A percentile compares a stretch with the other conserved stretches of the same genome.
Conservation (phyloP, 2,113 vertebrate genomes). For the Coreoperca whiteheadi region DNA sequence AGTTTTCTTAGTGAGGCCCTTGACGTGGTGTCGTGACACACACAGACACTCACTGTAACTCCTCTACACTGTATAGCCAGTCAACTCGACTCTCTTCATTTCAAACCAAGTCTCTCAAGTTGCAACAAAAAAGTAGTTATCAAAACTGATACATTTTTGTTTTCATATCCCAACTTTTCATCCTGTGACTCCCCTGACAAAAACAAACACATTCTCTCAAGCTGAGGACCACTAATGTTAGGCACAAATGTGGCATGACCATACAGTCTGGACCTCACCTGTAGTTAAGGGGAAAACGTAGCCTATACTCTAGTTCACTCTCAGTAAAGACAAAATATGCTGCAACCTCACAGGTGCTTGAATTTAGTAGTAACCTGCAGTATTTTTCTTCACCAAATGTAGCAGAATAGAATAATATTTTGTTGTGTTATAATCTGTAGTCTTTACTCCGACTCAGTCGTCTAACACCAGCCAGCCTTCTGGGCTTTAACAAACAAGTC, state of each 20-base stretch:
- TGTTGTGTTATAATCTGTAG: not conserved
- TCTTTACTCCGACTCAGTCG: not conserved
- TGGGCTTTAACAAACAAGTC: constrained; percentile 29
- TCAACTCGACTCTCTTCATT: constrained; percentile 3
- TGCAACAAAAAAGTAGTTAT: not conserved
- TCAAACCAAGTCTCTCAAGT: constrained; percentile 4
- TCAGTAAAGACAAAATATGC: constrained; percentile 4
- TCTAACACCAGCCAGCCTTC: constrained; percentile 31
- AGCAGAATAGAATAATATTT: constrained; percentile 9
- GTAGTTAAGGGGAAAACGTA: constrained; percentile 6
- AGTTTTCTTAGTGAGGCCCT: constrained; percentile 81
- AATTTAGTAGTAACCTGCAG: not conserved
- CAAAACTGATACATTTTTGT: not conserved
- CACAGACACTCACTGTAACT: not conserved
- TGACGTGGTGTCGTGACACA: constrained; percentile 68
- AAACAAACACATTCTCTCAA: not conserved
- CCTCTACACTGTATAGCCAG: constrained; percentile 5
- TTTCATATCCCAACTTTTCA: not conserved
- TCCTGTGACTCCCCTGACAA: not conserved
- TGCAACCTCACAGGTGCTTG: not conserved
- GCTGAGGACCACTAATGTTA: not conserved
- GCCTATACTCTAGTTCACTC: not conserved
- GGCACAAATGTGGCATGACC: not conserved
- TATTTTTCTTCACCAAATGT: constrained; percentile 28
- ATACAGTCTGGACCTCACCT: not conserved